Conservation (phyloP, 1,140 invertebrate genomes). For the Holotrichia oblita region DNA sequence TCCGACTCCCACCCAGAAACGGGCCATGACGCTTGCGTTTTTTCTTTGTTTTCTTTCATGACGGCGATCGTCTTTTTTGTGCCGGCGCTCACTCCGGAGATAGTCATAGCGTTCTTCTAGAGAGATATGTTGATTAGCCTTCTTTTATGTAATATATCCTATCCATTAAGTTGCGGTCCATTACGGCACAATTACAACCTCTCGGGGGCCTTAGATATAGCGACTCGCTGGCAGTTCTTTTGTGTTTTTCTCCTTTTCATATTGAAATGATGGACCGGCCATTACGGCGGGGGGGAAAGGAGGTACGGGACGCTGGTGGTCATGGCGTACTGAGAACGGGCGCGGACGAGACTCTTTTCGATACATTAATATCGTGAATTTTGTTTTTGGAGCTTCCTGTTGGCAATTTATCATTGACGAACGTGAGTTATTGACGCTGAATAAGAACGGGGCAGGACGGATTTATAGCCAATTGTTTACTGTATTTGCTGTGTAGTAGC, state of each 20-base stretch:
- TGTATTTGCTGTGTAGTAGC: neutral
- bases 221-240: neutral
- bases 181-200: neutral
- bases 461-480: neutral
- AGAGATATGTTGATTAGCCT: neutral
- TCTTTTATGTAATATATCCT: neutral
- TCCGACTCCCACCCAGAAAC: neutral
- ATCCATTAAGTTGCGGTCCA: conserved; percentile 11
- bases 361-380: conserved; percentile 21
- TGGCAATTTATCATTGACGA: neutral
- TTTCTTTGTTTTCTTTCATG: conserved; percentile 8
- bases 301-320: neutral
- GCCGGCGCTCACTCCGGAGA: neutral
- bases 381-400: conserved; percentile 4
- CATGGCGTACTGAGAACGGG: no score
- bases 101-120: neutral
- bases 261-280: conserved; percentile 19
- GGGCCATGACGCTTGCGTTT: neutral
- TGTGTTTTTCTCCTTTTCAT: conserved; percentile 20
- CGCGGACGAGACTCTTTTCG: conserved; percentile 4
- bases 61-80: neutral
- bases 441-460: neutral
- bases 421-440: conserved; percentile 7
- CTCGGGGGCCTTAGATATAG: neutral
- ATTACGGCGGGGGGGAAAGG: neutral